Conservation (phyloP, 1,140 invertebrate genomes). For the Nephila pilipes region DNA sequence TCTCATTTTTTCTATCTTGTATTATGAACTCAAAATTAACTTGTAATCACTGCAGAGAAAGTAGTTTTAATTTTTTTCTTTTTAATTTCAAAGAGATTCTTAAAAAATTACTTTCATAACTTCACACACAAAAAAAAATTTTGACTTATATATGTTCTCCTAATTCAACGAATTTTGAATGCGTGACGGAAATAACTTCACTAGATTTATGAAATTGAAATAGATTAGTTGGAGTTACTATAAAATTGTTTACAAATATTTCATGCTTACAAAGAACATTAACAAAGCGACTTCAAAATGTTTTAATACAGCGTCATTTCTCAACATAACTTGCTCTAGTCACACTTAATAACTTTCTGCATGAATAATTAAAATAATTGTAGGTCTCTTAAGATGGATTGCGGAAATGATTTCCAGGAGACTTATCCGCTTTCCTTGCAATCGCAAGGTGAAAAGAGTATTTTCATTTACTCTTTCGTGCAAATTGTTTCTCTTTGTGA, state of each 20-base stretch:
- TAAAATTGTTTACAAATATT: neutral
- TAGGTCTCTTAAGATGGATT: neutral
- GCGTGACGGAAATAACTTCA: neutral
- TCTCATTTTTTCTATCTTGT: too few species aligned
- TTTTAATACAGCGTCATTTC: neutral
- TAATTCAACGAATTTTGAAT: too few species aligned
- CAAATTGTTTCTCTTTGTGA: neutral
- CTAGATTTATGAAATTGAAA: neutral
- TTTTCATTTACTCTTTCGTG: neutral
- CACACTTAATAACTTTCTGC: neutral
- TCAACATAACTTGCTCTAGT: neutral
- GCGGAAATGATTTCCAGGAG: neutral
- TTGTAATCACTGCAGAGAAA: too few species aligned
- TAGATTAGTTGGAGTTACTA: neutral
- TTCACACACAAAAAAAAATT: too few species aligned
- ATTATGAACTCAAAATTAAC: too few species aligned
- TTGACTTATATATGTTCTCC: too few species aligned
- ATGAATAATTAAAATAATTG: neutral
- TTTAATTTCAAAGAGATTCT: too few species aligned
- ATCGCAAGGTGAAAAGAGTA: neutral
- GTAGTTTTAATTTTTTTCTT: too few species aligned
- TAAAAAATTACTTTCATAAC: too few species aligned
- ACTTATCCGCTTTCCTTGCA: neutral
- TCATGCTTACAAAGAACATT: neutral
- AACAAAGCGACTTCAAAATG: neutral